Evolutionary conservation across 2,888 invertebrate genomes (phyloP), one percentile per base, ranked within the genome.

Genomic region (Papilio protenor): DNA sequence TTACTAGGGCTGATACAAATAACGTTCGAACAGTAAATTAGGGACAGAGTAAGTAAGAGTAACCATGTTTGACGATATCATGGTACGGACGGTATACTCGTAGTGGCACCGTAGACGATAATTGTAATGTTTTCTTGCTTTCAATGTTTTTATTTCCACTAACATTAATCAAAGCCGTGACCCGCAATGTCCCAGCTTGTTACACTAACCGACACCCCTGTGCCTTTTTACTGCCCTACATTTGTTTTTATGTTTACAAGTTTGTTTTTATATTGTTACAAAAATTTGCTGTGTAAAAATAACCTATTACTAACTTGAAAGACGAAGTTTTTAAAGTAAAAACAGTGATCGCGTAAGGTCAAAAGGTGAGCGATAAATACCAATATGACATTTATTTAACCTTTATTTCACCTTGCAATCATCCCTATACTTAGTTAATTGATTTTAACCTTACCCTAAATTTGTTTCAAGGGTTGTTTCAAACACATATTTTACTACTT

Each of bases 291-390:
- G 33, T 33, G 16, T 64, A 40, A 66, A n/a, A 40, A 33, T 33
- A 66, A 66, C n/a, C 18, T n/a, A 66, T 66, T 40, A 66, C 18
- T n/a, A 40, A 16, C 10, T 66, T 40, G n/a, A 23, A 66, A 66
- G 66, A 66, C 66, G 33, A 33, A 66, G 66, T 66, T 66, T 66
- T 40, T n/a, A n/a, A 64, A 66, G 10, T 40, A 11, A 40, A 61
- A 66, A 66, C 40, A 66, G 66, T 66, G 33, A 40, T 40, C 40
- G 40, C 11, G 33, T 64, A 64, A 66, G 40, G 40, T 66, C 40
- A n/a, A 40, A 40, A 66, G 66, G 66, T 66, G 40, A 66, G n/a
- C n/a, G 66, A 66, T 66, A 40, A 40, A 66, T 33, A 66, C 12
- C 40, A 40, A 18, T 66, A 33, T 66, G 33, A 66, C 66, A 66